Conservation (phyloP, 2,888 invertebrate species). For the Prosapia bicincta region DNA sequence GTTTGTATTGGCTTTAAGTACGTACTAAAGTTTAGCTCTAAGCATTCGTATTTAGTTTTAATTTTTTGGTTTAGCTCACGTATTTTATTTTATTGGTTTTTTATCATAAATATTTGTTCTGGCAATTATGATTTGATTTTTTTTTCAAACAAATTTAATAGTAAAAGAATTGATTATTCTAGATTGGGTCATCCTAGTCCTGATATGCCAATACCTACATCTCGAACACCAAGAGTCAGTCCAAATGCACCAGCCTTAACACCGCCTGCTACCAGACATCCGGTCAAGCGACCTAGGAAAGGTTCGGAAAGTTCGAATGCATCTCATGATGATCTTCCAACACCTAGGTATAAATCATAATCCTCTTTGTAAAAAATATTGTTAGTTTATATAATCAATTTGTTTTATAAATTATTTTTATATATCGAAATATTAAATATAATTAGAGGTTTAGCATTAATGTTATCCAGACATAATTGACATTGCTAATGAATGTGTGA, state of each 20-base stretch:
- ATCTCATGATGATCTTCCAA: conserved; percentile 33
- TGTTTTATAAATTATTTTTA: no score
- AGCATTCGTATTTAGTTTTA: no score
- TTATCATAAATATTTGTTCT: no score
- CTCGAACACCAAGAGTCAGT: conserved; percentile 25
- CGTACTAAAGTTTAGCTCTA: no score
- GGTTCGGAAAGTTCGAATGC: conserved; percentile 37
- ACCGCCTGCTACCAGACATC: conserved; percentile 20
- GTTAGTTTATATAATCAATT: no score
- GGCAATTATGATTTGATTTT: no score
- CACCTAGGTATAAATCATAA: conserved; percentile 34
- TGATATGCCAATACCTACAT: conserved; percentile 25
- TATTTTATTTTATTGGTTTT: no score
- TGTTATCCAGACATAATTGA: no score
- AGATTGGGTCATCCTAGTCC: conserved; percentile 36
- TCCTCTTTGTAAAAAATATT: no score
- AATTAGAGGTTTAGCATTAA: not conserved
- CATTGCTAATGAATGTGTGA: no score
- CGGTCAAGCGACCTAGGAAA: conserved; percentile 33
- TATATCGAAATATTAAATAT: not conserved
- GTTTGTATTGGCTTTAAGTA: no score
- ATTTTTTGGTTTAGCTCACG: no score
- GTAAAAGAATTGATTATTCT: not conserved
- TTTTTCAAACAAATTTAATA: not conserved
- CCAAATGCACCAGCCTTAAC: conserved; percentile 19